Conservation (phyloP, 1,140 invertebrate genomes). For the Penaeus indicus region DNA sequence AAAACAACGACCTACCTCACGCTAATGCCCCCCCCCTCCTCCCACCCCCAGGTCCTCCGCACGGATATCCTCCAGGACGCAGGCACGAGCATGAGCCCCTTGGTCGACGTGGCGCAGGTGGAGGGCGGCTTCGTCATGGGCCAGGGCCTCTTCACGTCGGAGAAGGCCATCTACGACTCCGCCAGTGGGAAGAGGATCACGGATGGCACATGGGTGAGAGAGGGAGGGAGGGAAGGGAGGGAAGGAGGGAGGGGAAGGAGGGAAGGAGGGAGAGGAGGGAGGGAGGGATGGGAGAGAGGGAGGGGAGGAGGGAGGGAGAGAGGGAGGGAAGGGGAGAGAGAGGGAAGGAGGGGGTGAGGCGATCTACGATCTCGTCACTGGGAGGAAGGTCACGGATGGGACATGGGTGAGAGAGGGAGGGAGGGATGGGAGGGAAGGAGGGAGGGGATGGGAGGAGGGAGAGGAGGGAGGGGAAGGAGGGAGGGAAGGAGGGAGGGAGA, state of each 20-base stretch:
- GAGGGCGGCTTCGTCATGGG: conserved; percentile 92
- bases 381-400: conserved; percentile 79
- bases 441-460: conserved; percentile 72
- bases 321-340: no score
- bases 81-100: conserved; percentile 81
- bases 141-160: conserved; percentile 83
- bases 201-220: conserved; percentile 81
- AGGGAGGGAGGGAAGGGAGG: no score
- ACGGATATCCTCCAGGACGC: conserved; percentile 84
- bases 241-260: no score
- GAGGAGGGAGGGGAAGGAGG: not conserved
- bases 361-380: conserved; percentile 78
- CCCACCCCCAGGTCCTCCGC: conserved; percentile 72
- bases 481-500: no score
- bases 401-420: conserved; percentile 77
- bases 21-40: conserved; percentile 71
- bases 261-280: no score
- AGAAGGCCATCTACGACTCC: conserved; percentile 79
- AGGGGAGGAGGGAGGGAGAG: no score
- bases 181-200: conserved; percentile 80
- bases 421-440: no score
- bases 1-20: no score
- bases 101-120: conserved; percentile 87
- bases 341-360: no score
- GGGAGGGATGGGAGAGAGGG: no score